Evolutionary conservation across 2,797 vertebrate species (phyloP).

Genomic region (Geotrypetes seraphini): DNA sequence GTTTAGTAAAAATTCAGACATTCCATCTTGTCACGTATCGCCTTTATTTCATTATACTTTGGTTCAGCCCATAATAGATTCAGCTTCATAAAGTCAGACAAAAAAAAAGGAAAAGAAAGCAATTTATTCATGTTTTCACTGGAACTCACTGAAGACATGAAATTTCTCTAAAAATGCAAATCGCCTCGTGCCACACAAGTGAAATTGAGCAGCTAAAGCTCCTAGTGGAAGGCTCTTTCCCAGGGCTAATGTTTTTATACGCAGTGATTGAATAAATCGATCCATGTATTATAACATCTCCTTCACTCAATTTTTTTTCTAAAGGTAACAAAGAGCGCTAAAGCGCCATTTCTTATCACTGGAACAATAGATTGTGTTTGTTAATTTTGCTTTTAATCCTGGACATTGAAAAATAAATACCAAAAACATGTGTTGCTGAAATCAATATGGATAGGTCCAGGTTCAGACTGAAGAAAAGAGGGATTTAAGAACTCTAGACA

Average conservation of each 20-base stretch:
- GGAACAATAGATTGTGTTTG: conserved; percentile 51
- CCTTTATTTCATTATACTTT: conserved; percentile 51
- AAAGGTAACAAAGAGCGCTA: conserved; percentile 20
- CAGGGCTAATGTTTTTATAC: conserved; percentile 53
- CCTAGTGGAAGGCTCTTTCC: conserved; percentile 46
- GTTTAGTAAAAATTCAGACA: conserved; percentile 41
- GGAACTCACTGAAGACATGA: conserved; percentile 41
- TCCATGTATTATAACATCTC: conserved; percentile 46
- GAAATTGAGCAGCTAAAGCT: conserved; percentile 43
- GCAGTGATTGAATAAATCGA: conserved; percentile 54
- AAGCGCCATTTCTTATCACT: conserved; percentile 29
- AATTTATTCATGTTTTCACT: conserved; percentile 57
- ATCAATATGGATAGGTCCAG: conserved; percentile 50
- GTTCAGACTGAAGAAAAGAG: conserved; percentile 47
- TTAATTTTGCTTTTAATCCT: conserved; percentile 61
- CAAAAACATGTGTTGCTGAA: conserved; percentile 36
- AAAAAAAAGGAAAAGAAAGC: conserved; percentile 35
- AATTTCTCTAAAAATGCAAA: conserved; percentile 70
- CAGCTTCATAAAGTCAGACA: conserved; percentile 49
- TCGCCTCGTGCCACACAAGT: conserved; percentile 42
- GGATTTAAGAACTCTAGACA: conserved; percentile 54
- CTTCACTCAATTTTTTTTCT: conserved; percentile 24
- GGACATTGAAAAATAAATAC: conserved; percentile 53
- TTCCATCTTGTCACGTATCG: conserved; percentile 35
- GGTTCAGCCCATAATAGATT: conserved; percentile 48